These are phyloP conservation scores for Arenaria interpres DNA, from an alignment of 2,113 vertebrate genomes.

Conservation along the genomic window DNA sequence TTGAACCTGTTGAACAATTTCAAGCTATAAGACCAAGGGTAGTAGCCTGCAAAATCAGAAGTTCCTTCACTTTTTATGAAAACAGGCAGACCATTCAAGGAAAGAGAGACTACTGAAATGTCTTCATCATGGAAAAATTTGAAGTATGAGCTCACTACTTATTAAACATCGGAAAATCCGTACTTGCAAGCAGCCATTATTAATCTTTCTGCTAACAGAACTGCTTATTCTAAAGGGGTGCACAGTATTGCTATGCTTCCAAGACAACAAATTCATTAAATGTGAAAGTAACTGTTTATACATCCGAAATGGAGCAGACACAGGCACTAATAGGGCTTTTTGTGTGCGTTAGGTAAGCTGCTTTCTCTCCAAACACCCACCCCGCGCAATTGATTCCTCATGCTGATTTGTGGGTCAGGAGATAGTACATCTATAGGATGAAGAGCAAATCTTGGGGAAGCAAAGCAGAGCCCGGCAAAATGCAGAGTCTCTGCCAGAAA, in stretches of 20 bases:
- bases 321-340: not conserved
- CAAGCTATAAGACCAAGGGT: not conserved
- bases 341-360: not conserved
- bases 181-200: conserved; percentile 25
- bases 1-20: not conserved
- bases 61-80: not conserved
- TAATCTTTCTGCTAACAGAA: conserved; percentile 38
- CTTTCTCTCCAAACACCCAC: not conserved
- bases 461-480: conserved; percentile 37
- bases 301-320: conserved; percentile 13
- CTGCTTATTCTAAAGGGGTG: not conserved
- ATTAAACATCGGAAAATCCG: not conserved
- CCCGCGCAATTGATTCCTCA: not conserved
- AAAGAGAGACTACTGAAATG: conserved; percentile 27
- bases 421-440: not conserved
- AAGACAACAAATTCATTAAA: conserved; percentile 41
- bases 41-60: conserved; percentile 8
- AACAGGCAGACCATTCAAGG: not conserved
- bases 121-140: conserved; percentile 29
- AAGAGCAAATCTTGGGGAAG: conserved; percentile 21
- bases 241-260: not conserved
- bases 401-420: not conserved
- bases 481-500: conserved; percentile 24
- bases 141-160: conserved; percentile 4
- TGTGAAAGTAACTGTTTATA: not conserved